Evolutionary conservation across 1,140 invertebrate genomes (phyloP), one percentile per base, ranked within the genome.

Genomic region (Drosophila aff.): DNA sequence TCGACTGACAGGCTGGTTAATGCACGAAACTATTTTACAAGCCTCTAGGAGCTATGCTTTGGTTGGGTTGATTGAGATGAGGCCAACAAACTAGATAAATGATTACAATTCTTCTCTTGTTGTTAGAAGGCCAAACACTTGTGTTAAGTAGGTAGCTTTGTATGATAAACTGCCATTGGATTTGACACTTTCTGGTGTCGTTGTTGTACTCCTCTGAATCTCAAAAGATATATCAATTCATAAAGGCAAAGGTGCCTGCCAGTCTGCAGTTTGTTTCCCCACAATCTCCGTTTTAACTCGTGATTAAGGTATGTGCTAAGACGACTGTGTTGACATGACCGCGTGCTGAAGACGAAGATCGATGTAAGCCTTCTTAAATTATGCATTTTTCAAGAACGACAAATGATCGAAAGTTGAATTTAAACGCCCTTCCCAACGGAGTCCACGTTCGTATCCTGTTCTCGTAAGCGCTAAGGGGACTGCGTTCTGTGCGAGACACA

Each of bases 171-270:
- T 38, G 15, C 13, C 23, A 16, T 23, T 8, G 16, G 31, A 53
- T 40, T 46, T 59, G 9, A 40, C 4, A 26, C 16, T 10, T n/a
- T 16, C 2, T 49, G 13, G 4, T 49, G 8, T 28, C 21, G 44
- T 9, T 15, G 11, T 15, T 15, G 3, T 23, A 23, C 31, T 21
- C 31, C 28, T 9, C 52, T 23, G 23, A 47, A 38, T 62, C 13
- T 28, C 4, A 61, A 47, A 31, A 18, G 31, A 47, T 61, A 61
- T 23, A 47, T 9, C 16, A 66, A 66, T 66, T 59, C 31, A 53
- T 55, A n/a, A 62, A 55, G 18, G 28, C 43, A 23, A 62, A 59
- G 43, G 36, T 33, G 58, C 55, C 62, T 41, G 18, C 3, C 7
- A 46, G 64, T 60, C 55, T 47, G 33, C 18, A 36, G 41, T 11